Conservation (phyloP, 2,797 vertebrate genomes). For the Florisuga fusca region DNA sequence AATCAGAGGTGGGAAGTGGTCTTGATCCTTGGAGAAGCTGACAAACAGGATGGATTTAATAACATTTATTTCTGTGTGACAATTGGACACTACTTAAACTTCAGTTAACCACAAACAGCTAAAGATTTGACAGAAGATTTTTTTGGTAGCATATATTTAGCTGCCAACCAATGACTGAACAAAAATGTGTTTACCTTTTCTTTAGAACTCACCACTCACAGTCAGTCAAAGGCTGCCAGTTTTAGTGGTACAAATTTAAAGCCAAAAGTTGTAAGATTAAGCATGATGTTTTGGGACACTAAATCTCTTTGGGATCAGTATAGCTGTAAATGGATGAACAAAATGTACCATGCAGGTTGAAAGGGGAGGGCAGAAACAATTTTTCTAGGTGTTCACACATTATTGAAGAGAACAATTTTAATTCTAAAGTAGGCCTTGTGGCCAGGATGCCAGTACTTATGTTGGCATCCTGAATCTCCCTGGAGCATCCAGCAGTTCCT, state of each 20-base stretch:
- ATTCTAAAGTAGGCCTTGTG: background rate
- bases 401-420: background rate
- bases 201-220: background rate
- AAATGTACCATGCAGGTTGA: too few species aligned
- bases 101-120: background rate
- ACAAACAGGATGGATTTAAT: conserved; percentile 57
- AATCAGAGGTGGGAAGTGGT: conserved; percentile 4
- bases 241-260: too few species aligned
- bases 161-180: background rate
- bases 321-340: too few species aligned
- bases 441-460: background rate
- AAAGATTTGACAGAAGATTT: background rate
- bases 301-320: too few species aligned
- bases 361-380: background rate
- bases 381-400: background rate
- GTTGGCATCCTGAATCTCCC: background rate
- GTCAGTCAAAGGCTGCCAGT: too few species aligned
- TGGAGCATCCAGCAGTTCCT: conserved; percentile 23
- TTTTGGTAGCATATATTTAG: background rate
- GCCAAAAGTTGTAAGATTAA: too few species aligned
- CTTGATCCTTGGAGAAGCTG: background rate
- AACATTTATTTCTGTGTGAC: background rate
- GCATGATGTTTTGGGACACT: too few species aligned
- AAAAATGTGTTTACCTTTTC: background rate
- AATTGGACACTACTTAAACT: conserved; percentile 17